These are phyloP conservation scores for Mechanitis mazaeus DNA, from an alignment of 2,888 invertebrate genomes.

Conservation along the genomic window DNA sequence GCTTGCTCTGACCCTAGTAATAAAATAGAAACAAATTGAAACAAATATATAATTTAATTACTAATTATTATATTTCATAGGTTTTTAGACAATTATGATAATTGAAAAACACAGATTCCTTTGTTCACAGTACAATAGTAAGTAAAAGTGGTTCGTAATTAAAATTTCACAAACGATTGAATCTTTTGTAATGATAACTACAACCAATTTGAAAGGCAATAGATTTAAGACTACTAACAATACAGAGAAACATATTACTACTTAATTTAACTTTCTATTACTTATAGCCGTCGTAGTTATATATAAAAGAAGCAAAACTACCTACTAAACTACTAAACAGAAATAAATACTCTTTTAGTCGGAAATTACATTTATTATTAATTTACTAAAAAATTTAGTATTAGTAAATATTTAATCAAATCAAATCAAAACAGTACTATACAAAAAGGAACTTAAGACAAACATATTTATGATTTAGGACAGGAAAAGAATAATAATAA, in stretches of 20 bases:
- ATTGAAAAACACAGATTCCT: background rate
- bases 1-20: too few species aligned
- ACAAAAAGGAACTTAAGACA: too few species aligned
- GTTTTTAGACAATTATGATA: background rate
- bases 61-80: too few species aligned
- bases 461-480: too few species aligned
- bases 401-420: too few species aligned
- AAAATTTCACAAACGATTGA: slow-evolving; percentile 53
- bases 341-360: too few species aligned
- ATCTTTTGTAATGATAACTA: slow-evolving; percentile 40
- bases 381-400: too few species aligned
- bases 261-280: background rate
- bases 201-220: slow-evolving; percentile 33
- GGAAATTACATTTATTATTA: too few species aligned
- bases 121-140: background rate
- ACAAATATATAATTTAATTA: too few species aligned
- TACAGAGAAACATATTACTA: slow-evolving; percentile 37
- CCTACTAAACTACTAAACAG: background rate
- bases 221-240: slow-evolving; percentile 12
- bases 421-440: too few species aligned
- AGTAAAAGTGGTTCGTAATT: slow-evolving; percentile 37
- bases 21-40: too few species aligned
- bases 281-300: slow-evolving; percentile 15
- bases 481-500: too few species aligned
- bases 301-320: slow-evolving; percentile 42